Conservation (phyloP, 2,113 vertebrate genomes). For the Trematomus loennbergii region DNA sequence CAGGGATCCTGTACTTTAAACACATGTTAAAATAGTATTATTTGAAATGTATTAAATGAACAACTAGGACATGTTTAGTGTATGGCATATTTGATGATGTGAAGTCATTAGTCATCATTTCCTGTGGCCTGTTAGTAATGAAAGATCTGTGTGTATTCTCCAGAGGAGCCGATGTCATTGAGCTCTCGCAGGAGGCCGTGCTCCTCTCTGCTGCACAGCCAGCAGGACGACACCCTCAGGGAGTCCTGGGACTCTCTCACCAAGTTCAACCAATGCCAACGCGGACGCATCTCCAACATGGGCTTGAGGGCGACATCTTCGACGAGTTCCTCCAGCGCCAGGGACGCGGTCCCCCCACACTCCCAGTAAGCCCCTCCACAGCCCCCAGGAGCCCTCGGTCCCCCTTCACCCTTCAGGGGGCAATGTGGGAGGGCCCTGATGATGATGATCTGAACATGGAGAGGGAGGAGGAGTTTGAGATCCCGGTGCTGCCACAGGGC, state of each 20-base stretch:
- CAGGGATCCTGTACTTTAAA: no score
- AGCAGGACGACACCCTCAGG: conserved; percentile 88
- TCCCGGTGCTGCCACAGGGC: conserved; percentile 92
- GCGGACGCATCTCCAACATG: conserved; percentile 92
- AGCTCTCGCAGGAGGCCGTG: conserved; percentile 65
- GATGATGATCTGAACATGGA: conserved; percentile 73
- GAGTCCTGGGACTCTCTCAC: conserved; percentile 93
- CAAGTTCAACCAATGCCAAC: conserved; percentile 93
- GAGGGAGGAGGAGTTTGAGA: conserved; percentile 89
- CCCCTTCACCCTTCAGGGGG: conserved; percentile 58
- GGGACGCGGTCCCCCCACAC: conserved; percentile 59
- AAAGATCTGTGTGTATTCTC: conserved; percentile 25
- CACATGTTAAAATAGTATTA: no score
- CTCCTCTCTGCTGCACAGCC: conserved; percentile 75
- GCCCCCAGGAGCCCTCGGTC: conserved; percentile 45
- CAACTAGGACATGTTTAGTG: no score
- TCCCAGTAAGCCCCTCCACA: conserved; percentile 36
- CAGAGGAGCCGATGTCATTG: conserved; percentile 72
- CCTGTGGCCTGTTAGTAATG: not conserved
- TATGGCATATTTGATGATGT: not conserved
- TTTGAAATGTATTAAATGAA: not conserved
- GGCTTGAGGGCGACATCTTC: conserved; percentile 92
- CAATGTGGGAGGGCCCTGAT: conserved; percentile 62
- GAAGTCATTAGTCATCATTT: not conserved
- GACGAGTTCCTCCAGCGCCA: conserved; percentile 94